Evolutionary conservation across 1,140 invertebrate species (phyloP), one percentile per base, ranked within the genome.

Genomic region (Oedothorax gibbosus): DNA sequence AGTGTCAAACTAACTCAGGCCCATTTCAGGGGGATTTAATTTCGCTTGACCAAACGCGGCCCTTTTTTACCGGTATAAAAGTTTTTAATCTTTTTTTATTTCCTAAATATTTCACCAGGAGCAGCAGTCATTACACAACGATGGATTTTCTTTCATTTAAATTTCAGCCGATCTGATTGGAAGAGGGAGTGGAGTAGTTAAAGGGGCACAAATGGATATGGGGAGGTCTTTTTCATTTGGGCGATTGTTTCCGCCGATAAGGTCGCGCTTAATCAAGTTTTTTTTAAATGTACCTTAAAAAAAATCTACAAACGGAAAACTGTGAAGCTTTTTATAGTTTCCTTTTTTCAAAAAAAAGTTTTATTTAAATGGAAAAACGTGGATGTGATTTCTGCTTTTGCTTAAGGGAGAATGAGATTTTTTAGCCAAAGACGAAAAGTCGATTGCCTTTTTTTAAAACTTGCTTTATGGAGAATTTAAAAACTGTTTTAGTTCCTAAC

Each of bases 91-190:
- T 66, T 66, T 35, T 66, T 66, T 66, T 66, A 11, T 20, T 35
- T 18, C 64, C 18, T 66, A 12, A 18, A 35, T 66, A 21, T 66
- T 65, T 66, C 18, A 18, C 20, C 20, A 66, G 68, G 18, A 35
- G 68, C 35, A 71, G 68, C 35, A 71, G 68, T 51, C 49, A 71
- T 51, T 51, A 71, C 35, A 71, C 50, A 71, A 62, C 50, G 68
- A 51, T 53, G 68, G 51, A 71, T 71, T 71, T 71, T 53, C 68
- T 71, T 71, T 71, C 35, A 71, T 71, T 71, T 71, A 71, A 71
- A 71, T 71, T 71, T 71, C 68, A 71, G n/a, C 68, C 35, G 53
- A 8, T 21, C 68, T 60, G 68, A 71, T 71, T 14, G 5, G 64
- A 71, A 71, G 51, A 20, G 35, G 68, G 68, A 71, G 68, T 71